Evolutionary conservation across 2,797 vertebrate genomes (phyloP).

Genomic region (Pipistrellus nathusii): DNA sequence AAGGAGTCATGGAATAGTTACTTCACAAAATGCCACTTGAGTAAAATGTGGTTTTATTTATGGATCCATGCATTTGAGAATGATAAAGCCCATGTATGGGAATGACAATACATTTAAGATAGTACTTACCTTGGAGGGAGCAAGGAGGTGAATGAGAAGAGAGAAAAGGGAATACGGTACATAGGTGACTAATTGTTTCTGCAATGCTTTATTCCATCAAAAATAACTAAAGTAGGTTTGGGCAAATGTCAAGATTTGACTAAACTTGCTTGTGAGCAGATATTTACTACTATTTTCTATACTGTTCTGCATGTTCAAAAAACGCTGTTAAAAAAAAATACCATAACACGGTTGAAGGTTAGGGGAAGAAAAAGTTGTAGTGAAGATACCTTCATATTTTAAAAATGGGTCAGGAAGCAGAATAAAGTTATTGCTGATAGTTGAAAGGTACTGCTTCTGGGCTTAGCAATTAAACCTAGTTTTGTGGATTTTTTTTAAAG

Average conservation of each 20-base stretch:
- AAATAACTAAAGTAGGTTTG: conserved; percentile 15
- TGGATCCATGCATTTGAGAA: neutral
- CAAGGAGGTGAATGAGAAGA: neutral
- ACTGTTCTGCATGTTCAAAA: conserved; percentile 20
- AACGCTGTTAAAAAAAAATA: neutral
- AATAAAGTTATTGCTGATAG: neutral
- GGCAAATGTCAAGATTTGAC: neutral
- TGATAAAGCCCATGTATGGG: neutral
- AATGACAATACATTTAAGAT: neutral
- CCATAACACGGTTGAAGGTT: neutral
- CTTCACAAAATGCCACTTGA: conserved; percentile 59
- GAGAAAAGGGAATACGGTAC: neutral
- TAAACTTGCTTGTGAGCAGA: neutral
- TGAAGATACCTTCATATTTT: neutral
- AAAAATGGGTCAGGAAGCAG: neutral
- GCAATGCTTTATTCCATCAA: neutral
- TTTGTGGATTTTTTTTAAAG: neutral
- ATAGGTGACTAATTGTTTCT: neutral
- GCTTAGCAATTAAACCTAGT: neutral
- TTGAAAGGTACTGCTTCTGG: neutral
- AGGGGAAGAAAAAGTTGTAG: neutral
- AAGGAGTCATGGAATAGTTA: neutral
- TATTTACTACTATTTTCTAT: neutral
- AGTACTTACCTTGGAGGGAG: neutral
- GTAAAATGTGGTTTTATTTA: conserved; percentile 30